These are phyloP conservation scores for Drosophila cognata DNA, from an alignment of 2,888 invertebrate species.

Conservation along the genomic window DNA sequence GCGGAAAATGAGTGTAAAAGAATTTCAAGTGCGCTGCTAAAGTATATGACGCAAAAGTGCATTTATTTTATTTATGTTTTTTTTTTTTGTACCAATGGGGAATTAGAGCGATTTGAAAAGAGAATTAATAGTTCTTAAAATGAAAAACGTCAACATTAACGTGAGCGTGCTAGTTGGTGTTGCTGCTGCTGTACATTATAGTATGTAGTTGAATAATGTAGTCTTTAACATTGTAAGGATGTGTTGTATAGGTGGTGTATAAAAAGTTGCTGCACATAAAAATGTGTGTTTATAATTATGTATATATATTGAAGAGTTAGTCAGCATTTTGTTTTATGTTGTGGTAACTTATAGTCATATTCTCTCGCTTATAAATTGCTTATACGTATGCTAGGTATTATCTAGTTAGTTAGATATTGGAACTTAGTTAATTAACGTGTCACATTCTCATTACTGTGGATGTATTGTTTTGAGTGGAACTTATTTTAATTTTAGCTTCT, in stretches of 20 bases:
- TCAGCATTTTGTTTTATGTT: slow-evolving; percentile 33
- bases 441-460: slow-evolving; percentile 66
- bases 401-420: slow-evolving; percentile 45
- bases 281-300: slow-evolving; percentile 37
- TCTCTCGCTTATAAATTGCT: slow-evolving; percentile 55
- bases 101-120: slow-evolving; percentile 23
- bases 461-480: slow-evolving; percentile 36
- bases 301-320: slow-evolving; percentile 35
- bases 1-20: slow-evolving; percentile 53
- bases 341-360: slow-evolving; percentile 64
- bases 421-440: slow-evolving; percentile 60
- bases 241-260: slow-evolving; percentile 1
- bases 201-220: slow-evolving; percentile 27
- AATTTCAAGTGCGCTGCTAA: slow-evolving; percentile 61
- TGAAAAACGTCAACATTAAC: slow-evolving; percentile 41
- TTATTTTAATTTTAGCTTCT: slow-evolving; percentile 82
- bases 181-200: slow-evolving; percentile 25
- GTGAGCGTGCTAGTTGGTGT: slow-evolving; percentile 29
- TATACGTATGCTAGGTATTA: slow-evolving; percentile 36
- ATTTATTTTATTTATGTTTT: slow-evolving; percentile 14
- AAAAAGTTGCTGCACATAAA: slow-evolving; percentile 53
- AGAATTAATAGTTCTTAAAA: slow-evolving; percentile 52
- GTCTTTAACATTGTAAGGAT: slow-evolving; percentile 30
- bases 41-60: slow-evolving; percentile 36
- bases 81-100: slow-evolving; percentile 34